Evolutionary conservation across 2,888 invertebrate species (phyloP), one percentile per base, ranked within the genome.

Genomic region (Caenorhabditis japonica): DNA sequence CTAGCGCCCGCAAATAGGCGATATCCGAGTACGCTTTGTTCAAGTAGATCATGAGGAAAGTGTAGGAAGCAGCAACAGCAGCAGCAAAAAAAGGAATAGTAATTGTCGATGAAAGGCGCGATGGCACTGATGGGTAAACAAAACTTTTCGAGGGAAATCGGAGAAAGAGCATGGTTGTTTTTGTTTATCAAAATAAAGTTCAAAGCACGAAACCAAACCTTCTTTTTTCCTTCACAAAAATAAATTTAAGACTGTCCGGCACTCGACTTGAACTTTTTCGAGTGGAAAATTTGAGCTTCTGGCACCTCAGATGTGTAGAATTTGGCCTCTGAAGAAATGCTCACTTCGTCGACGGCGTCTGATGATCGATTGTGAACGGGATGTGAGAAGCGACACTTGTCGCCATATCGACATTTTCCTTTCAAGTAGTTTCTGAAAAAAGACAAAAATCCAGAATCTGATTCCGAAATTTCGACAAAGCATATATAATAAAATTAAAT

Each of bases 391-490:
- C 72, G 64, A n/a, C 72, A 72, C 21, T 52, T 58, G 34, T 72
- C 72, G 5, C 72, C 72, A 34, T 60, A 72, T 8, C 72, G 52
- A n/a, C 72, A 72, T 21, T 72, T 72, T 55, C 72, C 72, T 60
- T 72, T 72, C 7, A 72, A 44, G 30, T 72, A 72, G 27, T 56
- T 61, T 66, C 72, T 72, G 59, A 19, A 58, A 44, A 39, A 43
- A 12, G 10, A 25, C 2, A 23, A 38, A 52, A 12, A 19, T 3
- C 8, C 23, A 17, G 8, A 17, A 34, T 36, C n/a, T 51, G 13
- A 36, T n/a, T n/a, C n/a, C n/a, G n/a, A n/a, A n/a, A n/a, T n/a
- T n/a, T n/a, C n/a, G n/a, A n/a, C n/a, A n/a, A n/a, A n/a, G n/a
- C n/a, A n/a, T n/a, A n/a, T n/a, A n/a, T n/a, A n/a, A n/a, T n/a